These are phyloP conservation scores for Emydocephalus ijimae DNA, from an alignment of 2,113 vertebrate species.

Conservation along the genomic window DNA sequence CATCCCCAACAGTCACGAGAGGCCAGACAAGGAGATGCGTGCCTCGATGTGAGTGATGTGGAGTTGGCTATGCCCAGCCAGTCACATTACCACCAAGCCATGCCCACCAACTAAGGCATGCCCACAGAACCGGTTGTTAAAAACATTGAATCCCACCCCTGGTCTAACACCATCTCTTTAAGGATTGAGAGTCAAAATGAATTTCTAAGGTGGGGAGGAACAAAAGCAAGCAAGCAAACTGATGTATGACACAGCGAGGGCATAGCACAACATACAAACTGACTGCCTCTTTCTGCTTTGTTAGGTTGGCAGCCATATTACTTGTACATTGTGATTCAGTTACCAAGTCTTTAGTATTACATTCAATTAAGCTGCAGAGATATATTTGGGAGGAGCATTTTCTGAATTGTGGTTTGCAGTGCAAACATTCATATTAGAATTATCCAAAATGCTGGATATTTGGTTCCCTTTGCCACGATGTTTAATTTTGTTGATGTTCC, in stretches of 20 bases:
- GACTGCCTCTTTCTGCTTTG: not conserved
- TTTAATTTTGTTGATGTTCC: slow-evolving; percentile 82
- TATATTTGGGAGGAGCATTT: slow-evolving; percentile 67
- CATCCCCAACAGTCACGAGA: no score
- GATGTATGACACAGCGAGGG: not conserved
- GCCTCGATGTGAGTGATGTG: no score
- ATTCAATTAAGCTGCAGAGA: slow-evolving; percentile 49
- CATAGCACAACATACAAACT: not conserved
- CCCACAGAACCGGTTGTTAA: no score
- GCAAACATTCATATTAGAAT: slow-evolving; percentile 77
- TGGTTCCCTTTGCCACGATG: slow-evolving; percentile 80
- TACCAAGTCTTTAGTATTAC: not conserved
- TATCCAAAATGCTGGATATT: slow-evolving; percentile 68
- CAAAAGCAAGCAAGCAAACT: not conserved
- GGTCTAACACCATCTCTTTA: not conserved
- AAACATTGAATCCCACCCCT: not conserved
- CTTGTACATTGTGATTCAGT: not conserved
- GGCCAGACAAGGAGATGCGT: no score
- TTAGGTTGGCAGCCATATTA: not conserved
- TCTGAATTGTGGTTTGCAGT: slow-evolving; percentile 75
- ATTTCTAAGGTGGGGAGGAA: not conserved
- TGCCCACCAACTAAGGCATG: no score
- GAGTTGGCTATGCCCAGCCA: no score
- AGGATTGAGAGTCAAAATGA: not conserved
- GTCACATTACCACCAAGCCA: no score